Percentiles rank a stretch among this genome's conserved stretches.
These are phyloP conservation scores for Turritopsis rubra DNA, from an alignment of 30 jellyfish, hydroid and myxozoan genomes.

Conservation along the genomic window DNA sequence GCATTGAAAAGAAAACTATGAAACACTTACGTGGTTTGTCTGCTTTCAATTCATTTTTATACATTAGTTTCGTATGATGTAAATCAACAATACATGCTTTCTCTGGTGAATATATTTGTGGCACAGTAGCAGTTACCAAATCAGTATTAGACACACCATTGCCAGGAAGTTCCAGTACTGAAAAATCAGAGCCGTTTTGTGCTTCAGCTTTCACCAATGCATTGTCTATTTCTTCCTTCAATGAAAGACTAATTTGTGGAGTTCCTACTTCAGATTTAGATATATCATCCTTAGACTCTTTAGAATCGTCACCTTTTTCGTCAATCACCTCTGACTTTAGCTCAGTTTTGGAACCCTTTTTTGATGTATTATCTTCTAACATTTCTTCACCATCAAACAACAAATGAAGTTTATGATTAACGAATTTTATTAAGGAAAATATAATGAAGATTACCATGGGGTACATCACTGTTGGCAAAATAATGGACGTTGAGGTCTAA, in stretches of 20 bases:
- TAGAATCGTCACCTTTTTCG: background rate
- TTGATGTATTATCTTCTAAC: conserved; percentile 23
- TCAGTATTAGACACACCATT: background rate
- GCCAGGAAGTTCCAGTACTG: background rate
- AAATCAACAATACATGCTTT: conserved; percentile 17
- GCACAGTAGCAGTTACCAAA: conserved; percentile 1
- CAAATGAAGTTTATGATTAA: conserved; percentile 58
- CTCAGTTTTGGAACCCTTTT: background rate
- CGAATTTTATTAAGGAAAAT: conserved; percentile 39
- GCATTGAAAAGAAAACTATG: background rate
- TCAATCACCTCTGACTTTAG: background rate
- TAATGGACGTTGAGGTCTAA: conserved; percentile 59
- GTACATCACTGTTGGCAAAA: conserved; percentile 39
- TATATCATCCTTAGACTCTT: background rate
- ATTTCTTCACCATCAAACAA: conserved; percentile 90
- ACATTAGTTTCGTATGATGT: background rate
- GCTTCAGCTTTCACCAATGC: conserved; percentile 1
- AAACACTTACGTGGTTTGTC: background rate
- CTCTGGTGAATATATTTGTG: conserved; percentile 2
- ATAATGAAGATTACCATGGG: conserved; percentile 41
- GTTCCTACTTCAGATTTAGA: conserved; percentile 14
- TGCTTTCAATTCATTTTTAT: background rate
- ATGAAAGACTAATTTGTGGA: conserved; percentile 4
- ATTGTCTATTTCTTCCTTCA: conserved; percentile 26
- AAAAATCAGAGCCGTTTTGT: background rate